A percentile compares a stretch with the other conserved stretches of the same genome.
Conservation (phyloP, 2,888 invertebrate genomes). For the Lasius platythorax region DNA sequence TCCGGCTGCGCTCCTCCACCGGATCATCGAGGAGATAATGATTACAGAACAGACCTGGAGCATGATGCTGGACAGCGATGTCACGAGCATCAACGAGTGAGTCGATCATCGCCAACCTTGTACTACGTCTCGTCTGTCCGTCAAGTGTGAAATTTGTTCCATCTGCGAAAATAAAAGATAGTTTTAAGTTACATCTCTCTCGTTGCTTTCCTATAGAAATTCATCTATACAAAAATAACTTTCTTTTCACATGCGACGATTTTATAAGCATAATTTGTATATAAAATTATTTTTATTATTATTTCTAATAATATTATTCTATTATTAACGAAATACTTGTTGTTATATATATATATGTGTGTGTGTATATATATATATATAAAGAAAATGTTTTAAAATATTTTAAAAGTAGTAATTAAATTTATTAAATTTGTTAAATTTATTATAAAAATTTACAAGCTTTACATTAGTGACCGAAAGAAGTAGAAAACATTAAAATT, state of each 20-base stretch:
- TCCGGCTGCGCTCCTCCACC: slow-evolving; percentile 14
- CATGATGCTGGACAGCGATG: slow-evolving; percentile 86
- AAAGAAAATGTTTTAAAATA: too few species aligned
- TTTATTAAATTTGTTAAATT: too few species aligned
- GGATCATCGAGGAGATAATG: slow-evolving; percentile 83
- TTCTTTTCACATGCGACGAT: too few species aligned
- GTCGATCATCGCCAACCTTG: slow-evolving; percentile 62
- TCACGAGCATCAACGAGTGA: slow-evolving; percentile 84
- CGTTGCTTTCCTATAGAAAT: not conserved
- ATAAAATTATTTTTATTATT: not conserved
- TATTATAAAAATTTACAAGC: too few species aligned
- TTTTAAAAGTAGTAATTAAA: too few species aligned
- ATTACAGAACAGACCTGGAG: slow-evolving; percentile 86
- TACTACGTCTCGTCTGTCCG: not conserved
- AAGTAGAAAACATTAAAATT: too few species aligned
- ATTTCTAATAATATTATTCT: not conserved
- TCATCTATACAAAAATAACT: not conserved
- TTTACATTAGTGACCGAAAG: too few species aligned
- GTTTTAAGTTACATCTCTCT: not conserved
- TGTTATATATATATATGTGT: not conserved
- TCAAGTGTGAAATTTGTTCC: slow-evolving; percentile 20
- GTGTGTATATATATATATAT: too few species aligned
- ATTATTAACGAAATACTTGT: not conserved
- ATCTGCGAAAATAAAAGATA: not conserved
- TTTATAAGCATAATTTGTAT: not conserved